Evolutionary conservation across 1,140 invertebrate species (phyloP).

Genomic region (Drosophila busckii): DNA sequence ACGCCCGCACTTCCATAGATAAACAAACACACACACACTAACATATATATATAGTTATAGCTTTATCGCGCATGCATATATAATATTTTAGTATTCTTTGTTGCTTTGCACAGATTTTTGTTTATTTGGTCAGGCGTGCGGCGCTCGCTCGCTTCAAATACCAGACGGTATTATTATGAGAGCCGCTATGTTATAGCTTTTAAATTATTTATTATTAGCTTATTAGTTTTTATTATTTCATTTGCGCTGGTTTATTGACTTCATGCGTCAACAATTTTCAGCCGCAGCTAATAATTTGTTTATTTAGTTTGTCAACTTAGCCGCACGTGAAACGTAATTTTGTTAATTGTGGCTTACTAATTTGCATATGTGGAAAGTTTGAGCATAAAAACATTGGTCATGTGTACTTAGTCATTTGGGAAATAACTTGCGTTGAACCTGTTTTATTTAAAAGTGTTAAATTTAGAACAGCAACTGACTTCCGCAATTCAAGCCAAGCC

Average conservation of each 20-base stretch:
- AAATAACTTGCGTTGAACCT: no score
- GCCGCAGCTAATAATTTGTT: constrained; percentile 8
- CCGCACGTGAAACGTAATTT: background rate
- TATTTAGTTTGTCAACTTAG: constrained; percentile 40
- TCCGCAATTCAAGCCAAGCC: no score
- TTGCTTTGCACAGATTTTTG: constrained; percentile 35
- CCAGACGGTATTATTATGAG: constrained; percentile 15
- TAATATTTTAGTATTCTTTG: background rate
- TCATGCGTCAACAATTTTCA: background rate
- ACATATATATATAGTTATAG: constrained; percentile 1
- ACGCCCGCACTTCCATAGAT: constrained; percentile 21
- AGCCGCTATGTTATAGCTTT: constrained; percentile 15
- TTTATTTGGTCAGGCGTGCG: constrained; percentile 57
- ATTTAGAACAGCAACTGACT: no score
- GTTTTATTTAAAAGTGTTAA: no score
- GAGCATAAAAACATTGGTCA: no score
- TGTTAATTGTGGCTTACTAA: background rate
- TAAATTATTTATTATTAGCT: constrained; percentile 38
- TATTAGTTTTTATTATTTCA: constrained; percentile 14
- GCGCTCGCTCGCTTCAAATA: constrained; percentile 43
- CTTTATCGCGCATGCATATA: constrained; percentile 22
- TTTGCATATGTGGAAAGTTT: no score
- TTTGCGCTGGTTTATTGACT: constrained; percentile 12
- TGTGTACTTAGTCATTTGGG: no score
- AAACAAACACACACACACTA: background rate